These are phyloP conservation scores for Nysson spinosus DNA, from an alignment of 2,888 invertebrate genomes.

Conservation along the genomic window DNA sequence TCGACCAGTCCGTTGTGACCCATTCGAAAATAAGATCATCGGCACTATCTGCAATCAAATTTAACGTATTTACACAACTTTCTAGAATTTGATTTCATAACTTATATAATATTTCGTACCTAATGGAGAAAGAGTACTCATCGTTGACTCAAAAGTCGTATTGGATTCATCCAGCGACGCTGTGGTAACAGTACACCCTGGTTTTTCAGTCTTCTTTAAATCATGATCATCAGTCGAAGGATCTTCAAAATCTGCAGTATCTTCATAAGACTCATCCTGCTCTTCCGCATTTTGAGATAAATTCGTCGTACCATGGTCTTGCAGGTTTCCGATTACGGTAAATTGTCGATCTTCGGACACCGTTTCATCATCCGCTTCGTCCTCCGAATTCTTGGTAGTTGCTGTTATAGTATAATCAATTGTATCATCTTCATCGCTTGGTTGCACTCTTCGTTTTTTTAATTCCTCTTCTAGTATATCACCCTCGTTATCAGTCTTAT, in stretches of 20 bases:
- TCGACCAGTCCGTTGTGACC: conserved; percentile 91
- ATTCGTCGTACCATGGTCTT: conserved; percentile 12
- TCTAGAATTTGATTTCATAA: too few relatives aligned
- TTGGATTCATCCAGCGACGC: too few relatives aligned
- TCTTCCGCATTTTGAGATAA: conserved; percentile 22
- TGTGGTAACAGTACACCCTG: too few relatives aligned
- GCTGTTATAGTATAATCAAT: conserved; percentile 21
- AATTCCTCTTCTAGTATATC: conserved; percentile 42
- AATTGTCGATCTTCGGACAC: conserved; percentile 17
- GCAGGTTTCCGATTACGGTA: conserved; percentile 10
- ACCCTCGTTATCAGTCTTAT: conserved; percentile 37
- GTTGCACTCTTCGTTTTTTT: conserved; percentile 35
- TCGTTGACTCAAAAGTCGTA: too few relatives aligned
- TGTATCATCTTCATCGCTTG: conserved; percentile 38
- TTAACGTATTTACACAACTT: conserved; percentile 15
- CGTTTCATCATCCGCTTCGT: conserved; percentile 23
- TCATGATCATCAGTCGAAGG: too few relatives aligned
- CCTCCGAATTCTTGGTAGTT: conserved; percentile 37
- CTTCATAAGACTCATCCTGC: too few relatives aligned
- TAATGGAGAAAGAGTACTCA: too few relatives aligned
- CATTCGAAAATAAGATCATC: conserved; percentile 83
- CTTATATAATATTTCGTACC: too few relatives aligned
- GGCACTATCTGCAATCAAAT: conserved; percentile 25
- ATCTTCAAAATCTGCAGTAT: too few relatives aligned
- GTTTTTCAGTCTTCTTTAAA: too few relatives aligned